phyloP scores from a whole-genome alignment of 2,888 invertebrate genomes.

The Danaus chrysippus region DNA sequence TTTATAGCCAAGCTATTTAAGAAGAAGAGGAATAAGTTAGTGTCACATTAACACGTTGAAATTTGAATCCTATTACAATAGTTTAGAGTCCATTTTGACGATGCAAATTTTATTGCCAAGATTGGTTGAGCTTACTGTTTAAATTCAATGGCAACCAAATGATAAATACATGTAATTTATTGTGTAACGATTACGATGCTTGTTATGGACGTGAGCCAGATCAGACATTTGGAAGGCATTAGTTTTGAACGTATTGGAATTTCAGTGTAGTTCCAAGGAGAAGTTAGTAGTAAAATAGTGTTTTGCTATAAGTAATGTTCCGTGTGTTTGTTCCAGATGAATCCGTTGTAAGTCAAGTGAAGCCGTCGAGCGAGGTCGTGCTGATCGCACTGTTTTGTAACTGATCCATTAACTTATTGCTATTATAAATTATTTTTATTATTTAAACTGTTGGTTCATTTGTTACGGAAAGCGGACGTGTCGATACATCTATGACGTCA shows the following conservation, averaged over 20 bases:
- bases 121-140: too few species aligned
- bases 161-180: too few species aligned
- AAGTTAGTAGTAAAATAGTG: too few species aligned
- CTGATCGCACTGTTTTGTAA: conserved; percentile 69
- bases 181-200: too few species aligned
- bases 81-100: too few species aligned
- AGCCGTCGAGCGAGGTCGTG: conserved; percentile 48
- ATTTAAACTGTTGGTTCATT: conserved; percentile 74
- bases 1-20: too few species aligned
- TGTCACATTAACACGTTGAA: not conserved
- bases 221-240: too few species aligned
- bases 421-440: conserved; percentile 79
- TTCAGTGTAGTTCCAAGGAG: too few species aligned
- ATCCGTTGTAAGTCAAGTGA: conserved; percentile 51
- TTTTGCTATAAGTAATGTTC: not conserved
- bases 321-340: conserved; percentile 51
- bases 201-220: too few species aligned
- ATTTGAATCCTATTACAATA: not conserved
- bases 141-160: too few species aligned
- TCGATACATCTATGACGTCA: conserved; percentile 64
- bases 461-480: conserved; percentile 67
- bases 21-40: not conserved
- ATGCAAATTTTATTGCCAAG: too few species aligned
- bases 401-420: conserved; percentile 76
- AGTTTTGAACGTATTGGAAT: too few species aligned